Base-by-base conservation (phyloP, 2,797 vertebrate genomes). In the Amazona ochrocephala region DNA sequence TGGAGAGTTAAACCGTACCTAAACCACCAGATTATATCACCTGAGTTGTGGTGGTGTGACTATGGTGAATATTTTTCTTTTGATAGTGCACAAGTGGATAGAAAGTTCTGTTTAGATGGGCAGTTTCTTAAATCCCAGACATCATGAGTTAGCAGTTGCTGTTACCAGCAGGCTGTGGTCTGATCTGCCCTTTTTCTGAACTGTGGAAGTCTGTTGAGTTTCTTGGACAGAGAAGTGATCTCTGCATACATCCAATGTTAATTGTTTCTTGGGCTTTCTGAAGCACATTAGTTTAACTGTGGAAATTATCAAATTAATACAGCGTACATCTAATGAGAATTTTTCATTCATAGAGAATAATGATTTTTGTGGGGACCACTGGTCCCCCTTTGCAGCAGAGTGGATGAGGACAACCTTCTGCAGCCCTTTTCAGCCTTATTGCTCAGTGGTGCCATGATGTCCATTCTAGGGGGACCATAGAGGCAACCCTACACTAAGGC, bases 361-460 rank as follows among this genome's bases (percentile, higher is more conserved):
- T 60, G 32, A 22, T 39, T 83, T 50, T 16, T 60, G 5, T 32
- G 48, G 44, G 37, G 70, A 5, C 13, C 0, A 1, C 39, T 84
- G 56, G 6, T 64, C 6, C 1, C 0, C 5, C 13, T 56, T 50
- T 22, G 26, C 32, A 58, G 13, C 8, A 73, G 44, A 24, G 5
- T 39, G 27, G 27, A 22, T 24, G 66, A 42, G 29, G 65, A 50
- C 23, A 65, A 14, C 13, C 30, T 44, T 41, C 10, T 41, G 17
- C 42, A 61, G n/a, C 41, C 44, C 23, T 47, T 74, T 71, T 39
- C 27, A 51, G 10, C 9, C 8, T 48, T 29, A 7, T 5, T 21
- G 19, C 53, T 88, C 4, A 4, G 6, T 10, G 51, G 7, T 39
- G 16, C 30, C 20, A 15, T 7, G 8, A 0, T 7, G 3, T 7